These are phyloP conservation scores for Zaprionus lineosus DNA, from an alignment of 2,888 invertebrate genomes.

Conservation along the genomic window DNA sequence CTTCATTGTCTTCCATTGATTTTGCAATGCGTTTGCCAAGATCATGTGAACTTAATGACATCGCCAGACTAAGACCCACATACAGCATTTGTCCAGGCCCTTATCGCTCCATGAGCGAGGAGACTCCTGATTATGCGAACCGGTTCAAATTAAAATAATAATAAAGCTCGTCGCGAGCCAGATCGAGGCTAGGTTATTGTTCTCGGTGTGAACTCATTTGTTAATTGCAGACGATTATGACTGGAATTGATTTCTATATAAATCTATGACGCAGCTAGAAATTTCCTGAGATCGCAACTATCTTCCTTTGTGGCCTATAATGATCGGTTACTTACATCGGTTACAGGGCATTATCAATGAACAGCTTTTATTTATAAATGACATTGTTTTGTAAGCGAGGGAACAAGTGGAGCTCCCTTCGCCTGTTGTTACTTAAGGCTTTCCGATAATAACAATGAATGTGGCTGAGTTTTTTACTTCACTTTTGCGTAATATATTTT, in stretches of 20 bases:
- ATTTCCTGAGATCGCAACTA: background rate
- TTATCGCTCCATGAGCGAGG: slow-evolving; percentile 36
- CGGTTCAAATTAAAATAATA: slow-evolving; percentile 51
- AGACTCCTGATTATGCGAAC: slow-evolving; percentile 47
- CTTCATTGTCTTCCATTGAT: no score
- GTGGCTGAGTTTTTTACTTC: no score
- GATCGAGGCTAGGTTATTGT: slow-evolving; percentile 49
- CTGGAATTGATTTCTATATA: slow-evolving; percentile 19
- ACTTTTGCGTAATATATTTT: no score
- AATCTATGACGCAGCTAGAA: slow-evolving; percentile 8
- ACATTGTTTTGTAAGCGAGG: no score
- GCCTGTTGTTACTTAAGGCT: no score
- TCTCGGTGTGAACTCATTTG: slow-evolving; percentile 42
- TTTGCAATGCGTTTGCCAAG: slow-evolving; percentile 55
- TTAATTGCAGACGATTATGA: no score
- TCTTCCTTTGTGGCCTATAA: no score
- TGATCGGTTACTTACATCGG: no score
- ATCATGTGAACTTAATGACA: slow-evolving; percentile 46
- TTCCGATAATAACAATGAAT: no score
- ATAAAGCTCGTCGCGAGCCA: slow-evolving; percentile 39
- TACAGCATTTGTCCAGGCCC: slow-evolving; percentile 19
- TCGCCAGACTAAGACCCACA: slow-evolving; percentile 1
- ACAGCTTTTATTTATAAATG: no score
- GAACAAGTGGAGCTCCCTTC: no score
- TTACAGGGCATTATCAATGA: no score